Percentiles rank a stretch among this genome's conserved stretches.
Evolutionary conservation across 2,797 vertebrate species (phyloP).

Genomic region (Pseudochirops corinnae): DNA sequence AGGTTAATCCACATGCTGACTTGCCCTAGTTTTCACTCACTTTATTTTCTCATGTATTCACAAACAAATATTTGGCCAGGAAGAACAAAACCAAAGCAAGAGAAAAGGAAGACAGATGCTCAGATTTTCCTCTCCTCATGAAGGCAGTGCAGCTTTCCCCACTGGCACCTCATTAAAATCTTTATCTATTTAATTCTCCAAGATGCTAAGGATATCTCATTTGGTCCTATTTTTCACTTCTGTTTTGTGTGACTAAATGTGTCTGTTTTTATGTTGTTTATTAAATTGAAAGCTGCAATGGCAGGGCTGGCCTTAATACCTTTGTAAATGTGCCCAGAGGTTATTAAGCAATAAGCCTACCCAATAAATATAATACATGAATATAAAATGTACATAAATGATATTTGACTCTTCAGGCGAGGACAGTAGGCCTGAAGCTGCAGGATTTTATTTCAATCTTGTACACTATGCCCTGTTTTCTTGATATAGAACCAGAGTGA

Average conservation of each 20-base stretch:
- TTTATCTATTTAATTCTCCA: slow-evolving; percentile 37
- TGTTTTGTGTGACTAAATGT: slow-evolving; percentile 45
- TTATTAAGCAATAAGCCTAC: slow-evolving; percentile 65
- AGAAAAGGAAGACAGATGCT: not conserved
- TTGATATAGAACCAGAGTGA: slow-evolving; percentile 24
- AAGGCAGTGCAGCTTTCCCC: not conserved
- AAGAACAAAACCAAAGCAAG: not conserved
- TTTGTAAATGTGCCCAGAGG: slow-evolving; percentile 63
- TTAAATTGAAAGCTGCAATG: slow-evolving; percentile 57
- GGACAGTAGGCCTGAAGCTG: slow-evolving; percentile 38
- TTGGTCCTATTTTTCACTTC: slow-evolving; percentile 46
- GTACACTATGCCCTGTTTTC: slow-evolving; percentile 23
- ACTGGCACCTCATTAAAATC: slow-evolving; percentile 8
- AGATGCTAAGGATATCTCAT: slow-evolving; percentile 49
- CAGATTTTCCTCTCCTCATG: not conserved
- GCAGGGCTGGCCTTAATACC: slow-evolving; percentile 54
- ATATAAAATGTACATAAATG: slow-evolving; percentile 57
- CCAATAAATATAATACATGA: slow-evolving; percentile 70
- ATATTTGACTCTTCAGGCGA: slow-evolving; percentile 67
- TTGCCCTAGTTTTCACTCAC: not conserved
- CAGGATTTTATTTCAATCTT: slow-evolving; percentile 39
- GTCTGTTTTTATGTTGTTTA: slow-evolving; percentile 61
- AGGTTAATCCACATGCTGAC: not conserved
- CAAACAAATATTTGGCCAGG: not conserved
- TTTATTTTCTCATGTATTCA: not conserved